Base-by-base conservation (phyloP, 2,888 invertebrate species). In the Amblyjoppa proteus region DNA sequence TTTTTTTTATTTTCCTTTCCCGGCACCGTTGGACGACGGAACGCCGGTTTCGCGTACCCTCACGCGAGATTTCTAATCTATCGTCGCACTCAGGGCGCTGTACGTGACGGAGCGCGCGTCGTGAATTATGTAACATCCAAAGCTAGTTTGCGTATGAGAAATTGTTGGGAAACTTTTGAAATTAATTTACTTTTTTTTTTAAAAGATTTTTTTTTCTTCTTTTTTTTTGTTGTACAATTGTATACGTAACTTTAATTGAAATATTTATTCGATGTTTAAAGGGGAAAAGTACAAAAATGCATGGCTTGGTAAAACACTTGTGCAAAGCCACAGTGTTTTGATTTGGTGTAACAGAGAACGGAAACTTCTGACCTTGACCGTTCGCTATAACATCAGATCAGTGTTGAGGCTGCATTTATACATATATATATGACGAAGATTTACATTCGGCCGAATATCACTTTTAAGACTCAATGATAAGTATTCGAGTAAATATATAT, bases 21-120 rank as follows among this genome's bases (percentile, higher is more conserved):
- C 56, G 20, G 20, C 56, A 11, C 25, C 20, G 25, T n/a, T 11
- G 56, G 20, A 20, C 41, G 56, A 20, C 9, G 9, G 20, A 56
- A 56, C 25, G 56, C 25, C 25, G 56, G 56, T 20, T 25, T 28
- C 13, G 28, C 58, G 11, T 4, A 13, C 25, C 28, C 58, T 25
- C 58, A 58, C 58, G 58, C 58, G 58, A 58, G 58, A 58, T 58
- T 58, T 58, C 58, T 58, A 58, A 58, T 58, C 58, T 58, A 58
- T 13, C 38, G 31, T 34, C 28, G 31, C 38, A 56, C n/a, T 64
- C 38, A n/a, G 16, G 16, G 58, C 11, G 9, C 38, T 13, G 13
- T 64, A 34, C 64, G 38, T n/a, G 64, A 38, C 38, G n/a, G 7
- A 38, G 6, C 1, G n/a, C 31, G 4, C 38, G 64, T 64, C 34